phyloP scores from a whole-genome alignment of 2,797 vertebrate genomes.

The Schizothorax lantsangensis region DNA sequence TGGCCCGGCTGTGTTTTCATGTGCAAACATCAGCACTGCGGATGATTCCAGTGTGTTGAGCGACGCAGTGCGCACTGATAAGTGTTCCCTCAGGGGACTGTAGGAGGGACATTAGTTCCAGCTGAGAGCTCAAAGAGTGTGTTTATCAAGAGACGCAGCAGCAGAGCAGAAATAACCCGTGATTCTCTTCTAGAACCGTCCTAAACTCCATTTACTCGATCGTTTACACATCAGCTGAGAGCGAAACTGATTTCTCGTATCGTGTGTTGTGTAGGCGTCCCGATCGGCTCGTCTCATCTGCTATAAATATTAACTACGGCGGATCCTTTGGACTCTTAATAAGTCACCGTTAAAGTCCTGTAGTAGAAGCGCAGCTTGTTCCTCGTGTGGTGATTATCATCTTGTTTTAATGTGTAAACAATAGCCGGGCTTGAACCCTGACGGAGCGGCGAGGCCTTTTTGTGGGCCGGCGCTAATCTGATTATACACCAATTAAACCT shows the following conservation, averaged over 20 bases:
- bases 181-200: neutral
- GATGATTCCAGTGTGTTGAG: neutral
- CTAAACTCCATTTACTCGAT: neutral
- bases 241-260: neutral
- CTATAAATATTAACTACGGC: conserved; percentile 53
- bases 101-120: conserved; percentile 76
- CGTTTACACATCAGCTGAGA: neutral
- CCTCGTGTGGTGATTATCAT: conserved; percentile 55
- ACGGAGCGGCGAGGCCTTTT: conserved; percentile 56
- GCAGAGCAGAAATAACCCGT: neutral
- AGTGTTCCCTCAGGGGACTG: conserved; percentile 72
- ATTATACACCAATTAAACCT: conserved; percentile 68
- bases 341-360: conserved; percentile 46
- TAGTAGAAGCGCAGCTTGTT: neutral
- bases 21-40: neutral
- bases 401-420: conserved; percentile 70
- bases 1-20: neutral
- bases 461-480: conserved; percentile 71
- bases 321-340: conserved; percentile 51
- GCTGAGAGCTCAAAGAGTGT: conserved; percentile 68
- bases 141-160: conserved; percentile 56
- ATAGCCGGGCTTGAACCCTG: conserved; percentile 70
- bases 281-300: conserved; percentile 16
- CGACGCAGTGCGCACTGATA: conserved; percentile 70
- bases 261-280: neutral